Evolutionary conservation across 2,888 invertebrate species (phyloP).

Genomic region (Terebella lapidaria): DNA sequence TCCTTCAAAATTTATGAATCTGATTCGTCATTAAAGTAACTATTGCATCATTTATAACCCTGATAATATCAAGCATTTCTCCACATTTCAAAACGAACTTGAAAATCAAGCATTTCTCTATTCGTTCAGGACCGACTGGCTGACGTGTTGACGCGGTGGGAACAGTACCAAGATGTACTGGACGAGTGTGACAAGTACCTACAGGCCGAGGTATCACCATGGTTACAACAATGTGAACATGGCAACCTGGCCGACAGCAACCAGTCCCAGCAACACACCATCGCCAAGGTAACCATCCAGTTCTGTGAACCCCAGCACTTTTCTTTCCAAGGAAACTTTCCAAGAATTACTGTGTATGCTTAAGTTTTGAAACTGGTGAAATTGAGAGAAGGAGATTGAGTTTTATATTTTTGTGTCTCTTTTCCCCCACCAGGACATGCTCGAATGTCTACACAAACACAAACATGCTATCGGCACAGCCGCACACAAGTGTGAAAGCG

Average conservation of each 20-base stretch:
- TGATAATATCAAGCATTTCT: too few relatives aligned
- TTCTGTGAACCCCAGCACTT: too few relatives aligned
- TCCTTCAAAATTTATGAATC: too few relatives aligned
- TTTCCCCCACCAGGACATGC: conserved; percentile 1
- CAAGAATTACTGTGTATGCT: too few relatives aligned
- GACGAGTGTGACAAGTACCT: conserved; percentile 41
- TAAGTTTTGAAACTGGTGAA: too few relatives aligned
- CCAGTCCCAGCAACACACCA: neutral
- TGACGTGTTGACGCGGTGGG: conserved; percentile 85
- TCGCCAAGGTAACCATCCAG: neutral
- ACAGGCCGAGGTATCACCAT: conserved; percentile 37
- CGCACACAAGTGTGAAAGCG: neutral
- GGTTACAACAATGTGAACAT: conserved; percentile 26
- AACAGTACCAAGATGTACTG: conserved; percentile 85
- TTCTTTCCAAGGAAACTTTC: too few relatives aligned
- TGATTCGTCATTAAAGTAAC: too few relatives aligned
- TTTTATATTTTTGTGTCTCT: neutral
- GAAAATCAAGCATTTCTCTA: too few relatives aligned
- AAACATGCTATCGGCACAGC: neutral
- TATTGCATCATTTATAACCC: too few relatives aligned
- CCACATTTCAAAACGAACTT: too few relatives aligned
- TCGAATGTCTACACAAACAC: neutral
- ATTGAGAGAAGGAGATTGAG: too few relatives aligned
- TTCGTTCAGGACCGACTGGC: conserved; percentile 65
- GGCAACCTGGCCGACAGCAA: neutral